phyloP scores from a whole-genome alignment of 1,140 invertebrate genomes.

The Stenopsyche tienmushanensis region DNA sequence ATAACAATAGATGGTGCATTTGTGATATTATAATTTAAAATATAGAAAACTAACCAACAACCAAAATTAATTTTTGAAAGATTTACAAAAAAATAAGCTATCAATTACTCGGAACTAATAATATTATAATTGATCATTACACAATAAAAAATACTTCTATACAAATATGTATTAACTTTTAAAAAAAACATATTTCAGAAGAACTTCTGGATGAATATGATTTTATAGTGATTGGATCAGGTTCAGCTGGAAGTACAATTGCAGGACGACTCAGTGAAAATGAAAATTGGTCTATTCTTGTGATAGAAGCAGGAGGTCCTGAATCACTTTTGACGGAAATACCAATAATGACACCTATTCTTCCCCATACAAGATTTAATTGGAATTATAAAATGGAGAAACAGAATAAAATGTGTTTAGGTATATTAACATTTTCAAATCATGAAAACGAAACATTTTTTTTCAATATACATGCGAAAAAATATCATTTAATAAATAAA shows the following conservation, averaged over 20 bases:
- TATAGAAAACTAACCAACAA: too few relatives aligned
- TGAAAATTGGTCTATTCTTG: slow-evolving; percentile 73
- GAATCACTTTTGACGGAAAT: slow-evolving; percentile 64
- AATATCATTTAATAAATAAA: background rate
- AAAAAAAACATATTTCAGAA: background rate
- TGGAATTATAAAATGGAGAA: slow-evolving; percentile 65
- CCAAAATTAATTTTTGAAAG: too few relatives aligned
- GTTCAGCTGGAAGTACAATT: slow-evolving; percentile 84
- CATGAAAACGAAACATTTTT: slow-evolving; percentile 27
- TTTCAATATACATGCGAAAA: background rate
- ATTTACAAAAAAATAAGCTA: too few relatives aligned
- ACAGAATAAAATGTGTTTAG: slow-evolving; percentile 57
- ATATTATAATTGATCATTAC: background rate
- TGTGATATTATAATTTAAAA: too few relatives aligned
- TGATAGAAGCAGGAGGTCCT: slow-evolving; percentile 78
- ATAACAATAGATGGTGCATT: too few relatives aligned
- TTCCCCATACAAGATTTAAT: slow-evolving; percentile 56
- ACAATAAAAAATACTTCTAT: background rate
- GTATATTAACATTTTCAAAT: too few relatives aligned
- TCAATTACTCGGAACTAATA: too few relatives aligned
- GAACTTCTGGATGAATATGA: slow-evolving; percentile 72
- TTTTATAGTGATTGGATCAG: slow-evolving; percentile 78
- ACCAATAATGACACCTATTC: slow-evolving; percentile 55
- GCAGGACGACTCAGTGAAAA: slow-evolving; percentile 81
- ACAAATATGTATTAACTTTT: background rate